Percentiles rank a stretch among this genome's conserved stretches.
These are phyloP conservation scores for Thalassoma bifasciatum DNA, from an alignment of 2,113 vertebrate species.

Conservation along the genomic window DNA sequence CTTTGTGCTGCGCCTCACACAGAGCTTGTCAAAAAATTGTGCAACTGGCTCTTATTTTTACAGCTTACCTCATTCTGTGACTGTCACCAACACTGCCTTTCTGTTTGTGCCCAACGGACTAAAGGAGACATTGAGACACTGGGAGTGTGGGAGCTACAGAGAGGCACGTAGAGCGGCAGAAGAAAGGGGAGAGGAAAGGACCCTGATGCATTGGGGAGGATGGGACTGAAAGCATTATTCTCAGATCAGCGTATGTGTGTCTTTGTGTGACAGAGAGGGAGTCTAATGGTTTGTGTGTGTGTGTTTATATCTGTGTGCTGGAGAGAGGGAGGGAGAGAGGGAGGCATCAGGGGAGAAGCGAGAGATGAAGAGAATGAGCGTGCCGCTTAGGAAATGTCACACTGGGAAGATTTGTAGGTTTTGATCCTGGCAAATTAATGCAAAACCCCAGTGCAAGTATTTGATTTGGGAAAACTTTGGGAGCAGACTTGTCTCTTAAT, in stretches of 20 bases:
- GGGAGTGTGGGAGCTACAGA: constrained; percentile 66
- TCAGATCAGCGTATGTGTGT: constrained; percentile 76
- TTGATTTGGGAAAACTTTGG: constrained; percentile 99
- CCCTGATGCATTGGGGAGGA: constrained; percentile 70
- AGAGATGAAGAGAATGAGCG: constrained; percentile 84
- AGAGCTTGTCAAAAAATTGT: constrained; percentile 78
- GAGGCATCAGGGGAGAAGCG: constrained; percentile 78
- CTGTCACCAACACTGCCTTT: constrained; percentile 72
- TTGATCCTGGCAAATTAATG: constrained; percentile 99
- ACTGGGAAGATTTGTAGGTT: constrained; percentile 99
- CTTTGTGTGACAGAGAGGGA: constrained; percentile 75
- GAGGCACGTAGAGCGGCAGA: constrained; percentile 58
- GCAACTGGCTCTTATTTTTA: constrained; percentile 70
- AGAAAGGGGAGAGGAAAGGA: constrained; percentile 68
- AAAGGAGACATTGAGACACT: constrained; percentile 72
- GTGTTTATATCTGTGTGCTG: constrained; percentile 57
- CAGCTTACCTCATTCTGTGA: constrained; percentile 78
- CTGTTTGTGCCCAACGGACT: constrained; percentile 75
- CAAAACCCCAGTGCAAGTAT: constrained; percentile 99
- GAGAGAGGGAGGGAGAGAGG: constrained; percentile 32
- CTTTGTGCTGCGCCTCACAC: constrained; percentile 72
- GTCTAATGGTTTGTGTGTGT: constrained; percentile 66
- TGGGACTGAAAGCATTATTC: constrained; percentile 76
- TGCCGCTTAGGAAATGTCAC: constrained; percentile 94
- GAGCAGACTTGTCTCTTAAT: constrained; percentile 98